Evolutionary conservation across 2,113 vertebrate species (phyloP).

Genomic region (Jaculus jaculus): DNA sequence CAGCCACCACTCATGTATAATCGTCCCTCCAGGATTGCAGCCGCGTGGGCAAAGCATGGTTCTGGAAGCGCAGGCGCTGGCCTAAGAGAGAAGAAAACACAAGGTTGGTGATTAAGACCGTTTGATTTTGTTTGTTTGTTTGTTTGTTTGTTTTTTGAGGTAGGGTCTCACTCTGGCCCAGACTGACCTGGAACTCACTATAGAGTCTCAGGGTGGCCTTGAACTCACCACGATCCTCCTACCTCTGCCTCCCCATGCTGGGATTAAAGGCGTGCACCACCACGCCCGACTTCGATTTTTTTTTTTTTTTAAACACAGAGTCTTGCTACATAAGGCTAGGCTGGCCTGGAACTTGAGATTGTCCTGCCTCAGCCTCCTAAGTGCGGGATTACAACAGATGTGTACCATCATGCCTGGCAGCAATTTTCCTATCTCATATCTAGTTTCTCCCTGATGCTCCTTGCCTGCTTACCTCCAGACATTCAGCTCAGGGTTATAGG

Average conservation of each 20-base stretch:
- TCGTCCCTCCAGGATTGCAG: slow-evolving; percentile 81
- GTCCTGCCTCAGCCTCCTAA: neutral
- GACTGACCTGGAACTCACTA: no score
- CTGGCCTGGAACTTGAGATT: neutral
- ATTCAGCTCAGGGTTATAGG: slow-evolving; percentile 82
- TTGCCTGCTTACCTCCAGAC: slow-evolving; percentile 86
- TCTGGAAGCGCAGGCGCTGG: slow-evolving; percentile 82
- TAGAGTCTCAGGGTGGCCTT: no score
- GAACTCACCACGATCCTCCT: no score
- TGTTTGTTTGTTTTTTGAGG: no score
- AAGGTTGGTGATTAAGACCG: neutral
- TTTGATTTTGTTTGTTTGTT: neutral
- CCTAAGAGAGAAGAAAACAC: slow-evolving; percentile 73
- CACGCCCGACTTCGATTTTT: no score
- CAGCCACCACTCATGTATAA: slow-evolving; percentile 87
- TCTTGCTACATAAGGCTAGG: neutral
- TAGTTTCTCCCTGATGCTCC: neutral
- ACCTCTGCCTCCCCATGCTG: no score
- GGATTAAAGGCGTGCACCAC: no score
- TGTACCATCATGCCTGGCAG: neutral
- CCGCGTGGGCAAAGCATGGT: slow-evolving; percentile 85
- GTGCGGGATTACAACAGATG: neutral
- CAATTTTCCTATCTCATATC: neutral
- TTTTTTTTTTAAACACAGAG: neutral
- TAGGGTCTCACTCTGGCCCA: no score